These are phyloP conservation scores for Rhabdomys dilectus DNA, from an alignment of 2,113 vertebrate genomes.

Conservation along the genomic window DNA sequence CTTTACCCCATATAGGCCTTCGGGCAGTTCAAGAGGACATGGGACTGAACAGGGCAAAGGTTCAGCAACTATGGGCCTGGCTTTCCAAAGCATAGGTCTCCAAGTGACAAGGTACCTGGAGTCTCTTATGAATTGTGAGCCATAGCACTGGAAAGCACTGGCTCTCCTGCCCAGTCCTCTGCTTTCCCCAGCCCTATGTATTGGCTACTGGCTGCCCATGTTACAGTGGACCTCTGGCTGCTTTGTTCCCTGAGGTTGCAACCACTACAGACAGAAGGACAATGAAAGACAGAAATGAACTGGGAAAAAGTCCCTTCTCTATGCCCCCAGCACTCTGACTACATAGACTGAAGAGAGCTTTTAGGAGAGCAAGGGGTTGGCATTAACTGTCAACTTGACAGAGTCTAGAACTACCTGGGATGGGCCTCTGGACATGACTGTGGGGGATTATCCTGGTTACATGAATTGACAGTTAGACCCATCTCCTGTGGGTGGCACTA, in stretches of 20 bases:
- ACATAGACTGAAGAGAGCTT: not conserved
- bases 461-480: not conserved
- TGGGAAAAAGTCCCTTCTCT: not conserved
- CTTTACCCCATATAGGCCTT: not conserved
- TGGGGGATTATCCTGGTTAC: not conserved
- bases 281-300: not conserved
- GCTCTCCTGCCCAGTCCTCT: not conserved
- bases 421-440: not conserved
- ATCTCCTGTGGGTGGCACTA: not conserved
- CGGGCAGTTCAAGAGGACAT: not conserved
- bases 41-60: not conserved
- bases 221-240: not conserved
- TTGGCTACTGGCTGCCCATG: not conserved
- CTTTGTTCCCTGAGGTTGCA: fast-evolving
- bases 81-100: not conserved
- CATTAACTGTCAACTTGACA: not conserved
- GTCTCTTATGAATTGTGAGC: not conserved
- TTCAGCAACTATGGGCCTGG: too few relatives aligned
- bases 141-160: not conserved
- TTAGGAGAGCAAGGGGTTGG: not conserved
- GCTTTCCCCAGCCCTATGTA: not conserved
- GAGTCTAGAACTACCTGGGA: not conserved
- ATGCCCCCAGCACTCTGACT: not conserved
- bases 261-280: not conserved
- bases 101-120: fast-evolving